Evolutionary conservation across 2,797 vertebrate species (phyloP).

Genomic region (Miopithecus talapoin): DNA sequence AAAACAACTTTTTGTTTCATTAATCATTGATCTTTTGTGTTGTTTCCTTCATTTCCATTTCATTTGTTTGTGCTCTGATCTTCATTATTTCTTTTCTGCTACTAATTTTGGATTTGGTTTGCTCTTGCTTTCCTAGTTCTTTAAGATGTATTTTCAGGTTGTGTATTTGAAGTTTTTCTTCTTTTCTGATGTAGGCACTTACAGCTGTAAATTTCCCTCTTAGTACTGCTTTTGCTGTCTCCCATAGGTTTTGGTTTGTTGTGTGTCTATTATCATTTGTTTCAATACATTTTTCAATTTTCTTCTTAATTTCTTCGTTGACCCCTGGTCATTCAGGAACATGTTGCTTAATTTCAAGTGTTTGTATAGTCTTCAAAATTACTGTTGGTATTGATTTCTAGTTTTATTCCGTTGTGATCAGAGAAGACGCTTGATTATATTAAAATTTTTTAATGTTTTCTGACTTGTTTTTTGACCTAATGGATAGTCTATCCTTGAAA

Average conservation of each 20-base stretch:
- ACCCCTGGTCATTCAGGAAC: neutral
- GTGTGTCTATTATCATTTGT: neutral
- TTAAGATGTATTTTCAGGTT: neutral
- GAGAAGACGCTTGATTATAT: neutral
- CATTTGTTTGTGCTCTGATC: neutral
- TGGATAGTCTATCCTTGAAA: neutral
- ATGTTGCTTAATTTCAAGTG: neutral
- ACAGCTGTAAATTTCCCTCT: neutral
- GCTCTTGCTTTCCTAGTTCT: neutral
- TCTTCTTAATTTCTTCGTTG: neutral
- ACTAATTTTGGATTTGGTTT: neutral
- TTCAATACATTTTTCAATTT: neutral
- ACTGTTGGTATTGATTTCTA: neutral
- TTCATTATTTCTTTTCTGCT: neutral
- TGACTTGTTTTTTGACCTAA: neutral
- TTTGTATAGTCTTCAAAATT: neutral
- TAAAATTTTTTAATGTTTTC: neutral
- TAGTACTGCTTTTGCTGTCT: neutral
- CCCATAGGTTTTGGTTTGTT: neutral
- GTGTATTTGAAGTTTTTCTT: neutral
- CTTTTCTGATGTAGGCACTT: neutral
- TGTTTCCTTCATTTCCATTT: neutral
- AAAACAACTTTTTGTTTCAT: neutral
- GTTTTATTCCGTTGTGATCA: neutral
- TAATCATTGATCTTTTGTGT: neutral